Conservation (phyloP, 30 jellyfish, hydroid and myxozoan species). For the Turritopsis rubra region DNA sequence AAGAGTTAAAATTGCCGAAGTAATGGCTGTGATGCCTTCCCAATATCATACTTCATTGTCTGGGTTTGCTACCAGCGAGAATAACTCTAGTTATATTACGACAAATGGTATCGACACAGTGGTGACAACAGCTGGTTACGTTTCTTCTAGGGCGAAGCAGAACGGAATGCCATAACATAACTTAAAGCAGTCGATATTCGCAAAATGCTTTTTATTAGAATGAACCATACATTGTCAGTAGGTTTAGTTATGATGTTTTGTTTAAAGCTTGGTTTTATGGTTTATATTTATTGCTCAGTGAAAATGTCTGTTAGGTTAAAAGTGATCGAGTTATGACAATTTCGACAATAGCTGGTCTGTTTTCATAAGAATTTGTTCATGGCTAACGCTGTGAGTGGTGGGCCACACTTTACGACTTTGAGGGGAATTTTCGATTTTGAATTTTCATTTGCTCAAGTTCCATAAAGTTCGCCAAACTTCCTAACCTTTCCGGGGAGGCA, state of each 20-base stretch:
- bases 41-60: conserved; percentile 64
- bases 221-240: not conserved
- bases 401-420: too few relatives aligned
- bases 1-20: conserved; percentile 92
- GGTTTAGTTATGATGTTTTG: not conserved
- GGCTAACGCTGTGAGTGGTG: not conserved
- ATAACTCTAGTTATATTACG: not conserved
- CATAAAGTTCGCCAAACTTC: too few relatives aligned
- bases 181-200: not conserved
- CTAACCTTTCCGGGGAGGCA: too few relatives aligned
- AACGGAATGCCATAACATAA: not conserved
- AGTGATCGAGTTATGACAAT: not conserved
- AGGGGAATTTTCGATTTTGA: too few relatives aligned
- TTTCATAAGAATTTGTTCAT: not conserved
- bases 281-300: not conserved
- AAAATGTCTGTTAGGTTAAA: not conserved
- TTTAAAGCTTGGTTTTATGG: not conserved
- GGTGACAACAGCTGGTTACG: conserved; percentile 27
- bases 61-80: conserved; percentile 38
- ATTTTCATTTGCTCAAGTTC: too few relatives aligned
- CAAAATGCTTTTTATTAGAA: not conserved
- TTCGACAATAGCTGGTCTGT: not conserved
- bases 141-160: conserved; percentile 9
- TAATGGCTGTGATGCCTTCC: conserved; percentile 99
- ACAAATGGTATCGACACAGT: conserved; percentile 25